phyloP scores from a whole-genome alignment of 2,113 vertebrate genomes.

The Mobula birostris region DNA sequence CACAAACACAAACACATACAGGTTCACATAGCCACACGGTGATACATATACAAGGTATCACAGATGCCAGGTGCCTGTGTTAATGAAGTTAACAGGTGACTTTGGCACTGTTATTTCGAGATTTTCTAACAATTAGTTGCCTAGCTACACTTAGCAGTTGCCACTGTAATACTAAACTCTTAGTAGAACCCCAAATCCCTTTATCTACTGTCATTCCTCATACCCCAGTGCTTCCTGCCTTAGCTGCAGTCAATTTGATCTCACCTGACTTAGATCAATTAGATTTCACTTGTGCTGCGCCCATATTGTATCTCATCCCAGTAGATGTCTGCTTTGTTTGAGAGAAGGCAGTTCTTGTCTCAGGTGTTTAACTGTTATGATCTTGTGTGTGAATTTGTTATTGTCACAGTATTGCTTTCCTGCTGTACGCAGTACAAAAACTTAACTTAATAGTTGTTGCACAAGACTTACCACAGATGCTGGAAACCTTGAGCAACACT shows the following conservation, averaged over 20 bases:
- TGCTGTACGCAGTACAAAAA: background rate
- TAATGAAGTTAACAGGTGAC: background rate
- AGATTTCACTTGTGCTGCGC: background rate
- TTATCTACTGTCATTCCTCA: background rate
- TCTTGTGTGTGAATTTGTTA: slow-evolving; percentile 12
- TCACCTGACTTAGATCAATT: background rate
- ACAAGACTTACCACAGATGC: no score
- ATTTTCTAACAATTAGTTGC: background rate
- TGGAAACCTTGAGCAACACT: no score
- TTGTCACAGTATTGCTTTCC: slow-evolving; percentile 3
- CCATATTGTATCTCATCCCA: background rate
- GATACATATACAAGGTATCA: background rate
- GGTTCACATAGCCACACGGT: no score
- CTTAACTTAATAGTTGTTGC: no score
- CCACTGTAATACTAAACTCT: background rate
- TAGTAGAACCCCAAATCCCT: background rate
- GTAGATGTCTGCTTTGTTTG: background rate
- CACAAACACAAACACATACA: no score
- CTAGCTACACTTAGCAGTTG: background rate
- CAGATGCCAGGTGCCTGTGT: background rate
- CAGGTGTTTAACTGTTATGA: slow-evolving; percentile 1
- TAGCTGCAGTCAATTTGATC: background rate
- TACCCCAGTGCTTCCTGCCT: background rate
- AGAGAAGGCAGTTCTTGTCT: background rate
- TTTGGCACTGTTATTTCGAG: background rate